Conservation (phyloP, 2,797 vertebrate genomes). For the Agapornis canus region DNA sequence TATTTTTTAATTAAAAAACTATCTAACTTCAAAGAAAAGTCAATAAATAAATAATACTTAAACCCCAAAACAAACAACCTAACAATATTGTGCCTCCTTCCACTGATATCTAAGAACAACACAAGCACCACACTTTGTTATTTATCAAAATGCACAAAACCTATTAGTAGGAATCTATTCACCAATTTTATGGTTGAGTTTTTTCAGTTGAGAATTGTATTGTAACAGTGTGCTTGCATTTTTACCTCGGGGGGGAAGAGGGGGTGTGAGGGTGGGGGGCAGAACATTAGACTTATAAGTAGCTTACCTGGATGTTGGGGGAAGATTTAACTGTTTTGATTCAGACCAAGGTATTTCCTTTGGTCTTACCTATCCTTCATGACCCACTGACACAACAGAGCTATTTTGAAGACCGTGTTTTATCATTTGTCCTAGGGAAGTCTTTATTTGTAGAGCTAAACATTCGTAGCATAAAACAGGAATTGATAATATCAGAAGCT, state of each 20-base stretch:
- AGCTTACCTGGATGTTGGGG: accelerated
- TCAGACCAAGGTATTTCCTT: background rate
- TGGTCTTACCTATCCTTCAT: background rate
- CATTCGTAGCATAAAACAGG: background rate
- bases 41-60: background rate
- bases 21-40: background rate
- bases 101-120: background rate
- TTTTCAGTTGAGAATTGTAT: background rate
- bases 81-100: background rate
- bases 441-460: background rate
- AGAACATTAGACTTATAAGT: background rate
- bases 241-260: background rate
- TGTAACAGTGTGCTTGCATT: background rate
- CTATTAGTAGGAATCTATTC: background rate
- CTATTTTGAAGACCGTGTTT: background rate
- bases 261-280: too few relatives aligned
- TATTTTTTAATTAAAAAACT: background rate
- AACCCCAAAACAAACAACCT: background rate
- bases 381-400: background rate
- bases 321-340: background rate
- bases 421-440: background rate
- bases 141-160: background rate
- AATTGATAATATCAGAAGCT: background rate
- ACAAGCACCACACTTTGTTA: background rate
- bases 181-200: background rate